These are phyloP conservation scores for Nasonia oneida DNA, from an alignment of 2,888 invertebrate genomes.

Conservation along the genomic window DNA sequence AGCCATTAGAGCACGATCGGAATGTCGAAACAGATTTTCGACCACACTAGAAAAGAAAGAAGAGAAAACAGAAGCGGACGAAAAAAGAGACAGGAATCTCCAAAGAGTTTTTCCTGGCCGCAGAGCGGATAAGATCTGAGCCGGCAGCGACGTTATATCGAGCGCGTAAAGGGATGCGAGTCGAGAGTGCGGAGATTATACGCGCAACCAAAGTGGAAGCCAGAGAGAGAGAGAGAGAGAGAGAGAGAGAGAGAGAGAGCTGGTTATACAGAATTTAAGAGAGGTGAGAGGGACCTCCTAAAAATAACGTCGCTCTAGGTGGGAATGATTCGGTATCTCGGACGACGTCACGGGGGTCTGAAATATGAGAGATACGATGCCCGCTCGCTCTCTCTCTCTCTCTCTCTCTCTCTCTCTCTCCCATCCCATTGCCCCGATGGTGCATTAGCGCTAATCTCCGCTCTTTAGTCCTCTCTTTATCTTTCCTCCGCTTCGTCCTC, in stretches of 20 bases:
- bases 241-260: not conserved
- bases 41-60: not conserved
- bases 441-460: slow-evolving; percentile 79
- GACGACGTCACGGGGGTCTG: slow-evolving; percentile 77
- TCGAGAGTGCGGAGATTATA: slow-evolving; percentile 29
- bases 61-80: not conserved
- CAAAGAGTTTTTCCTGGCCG: slow-evolving; percentile 35
- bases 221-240: slow-evolving; percentile 48
- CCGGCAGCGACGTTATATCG: slow-evolving; percentile 52
- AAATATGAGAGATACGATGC: slow-evolving; percentile 79
- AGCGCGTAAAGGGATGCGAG: slow-evolving; percentile 47
- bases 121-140: slow-evolving; percentile 32
- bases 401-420: slow-evolving; percentile 39
- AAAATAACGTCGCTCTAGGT: slow-evolving; percentile 75
- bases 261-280: slow-evolving; percentile 38
- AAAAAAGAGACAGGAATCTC: not conserved
- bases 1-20: not conserved
- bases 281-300: slow-evolving; percentile 66
- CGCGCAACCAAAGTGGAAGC: not conserved
- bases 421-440: slow-evolving; percentile 68
- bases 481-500: slow-evolving; percentile 68
- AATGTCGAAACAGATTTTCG: slow-evolving; percentile 24
- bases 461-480: slow-evolving; percentile 79
- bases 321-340: slow-evolving; percentile 79
- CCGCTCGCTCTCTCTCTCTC: slow-evolving; percentile 65